Evolutionary conservation across 2,797 vertebrate species (phyloP).

Genomic region (Acanthis flammea): DNA sequence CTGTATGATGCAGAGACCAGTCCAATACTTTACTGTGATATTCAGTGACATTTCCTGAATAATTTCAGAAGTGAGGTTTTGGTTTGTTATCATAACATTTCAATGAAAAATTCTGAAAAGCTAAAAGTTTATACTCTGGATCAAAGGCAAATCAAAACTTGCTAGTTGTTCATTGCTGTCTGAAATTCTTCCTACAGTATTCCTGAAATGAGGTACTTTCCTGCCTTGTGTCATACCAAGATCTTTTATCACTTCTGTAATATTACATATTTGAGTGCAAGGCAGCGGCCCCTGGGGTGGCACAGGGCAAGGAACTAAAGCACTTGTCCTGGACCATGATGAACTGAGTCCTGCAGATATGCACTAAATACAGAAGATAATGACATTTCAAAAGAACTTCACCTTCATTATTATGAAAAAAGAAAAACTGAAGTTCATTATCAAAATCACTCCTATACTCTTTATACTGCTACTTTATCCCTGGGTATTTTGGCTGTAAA

Average conservation of each 20-base stretch:
- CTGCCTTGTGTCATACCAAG: not conserved
- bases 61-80: not conserved
- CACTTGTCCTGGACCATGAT: not conserved
- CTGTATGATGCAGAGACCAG: not conserved
- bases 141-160: not conserved
- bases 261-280: not conserved
- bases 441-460: not conserved
- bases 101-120: not conserved
- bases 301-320: not conserved
- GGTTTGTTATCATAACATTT: not conserved
- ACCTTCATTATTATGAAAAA: not conserved
- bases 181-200: not conserved
- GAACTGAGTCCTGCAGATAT: not conserved
- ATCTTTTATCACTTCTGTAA: not conserved
- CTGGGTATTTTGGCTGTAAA: not conserved
- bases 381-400: not conserved
- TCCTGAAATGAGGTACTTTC: not conserved
- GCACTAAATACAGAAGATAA: not conserved
- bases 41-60: not conserved
- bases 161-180: not conserved
- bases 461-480: not conserved
- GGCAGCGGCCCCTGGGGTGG: not conserved
- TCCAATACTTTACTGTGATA: not conserved
- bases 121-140: not conserved
- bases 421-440: not conserved